Percentiles rank a stretch among this genome's conserved stretches.
Evolutionary conservation across 2,113 vertebrate species (phyloP).

Genomic region (Cottus gobio): DNA sequence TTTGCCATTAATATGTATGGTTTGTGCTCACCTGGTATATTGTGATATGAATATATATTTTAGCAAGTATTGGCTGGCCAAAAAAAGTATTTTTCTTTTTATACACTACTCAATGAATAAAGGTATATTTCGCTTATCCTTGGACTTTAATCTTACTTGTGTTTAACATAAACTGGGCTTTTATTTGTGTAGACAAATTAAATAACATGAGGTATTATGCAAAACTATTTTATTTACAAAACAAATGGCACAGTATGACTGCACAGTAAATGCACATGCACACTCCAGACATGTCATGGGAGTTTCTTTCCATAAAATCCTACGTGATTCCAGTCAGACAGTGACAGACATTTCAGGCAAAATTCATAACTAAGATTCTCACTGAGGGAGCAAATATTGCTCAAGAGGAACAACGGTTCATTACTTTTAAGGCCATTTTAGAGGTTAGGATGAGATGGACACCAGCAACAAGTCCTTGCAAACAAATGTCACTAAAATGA

Average conservation of each 20-base stretch:
- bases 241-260: slow-evolving; percentile 93
- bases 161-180: not conserved
- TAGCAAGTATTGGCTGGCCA: not conserved
- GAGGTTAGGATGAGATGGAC: slow-evolving; percentile 77
- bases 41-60: not conserved
- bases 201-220: slow-evolving; percentile 84
- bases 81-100: not conserved
- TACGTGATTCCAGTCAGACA: slow-evolving; percentile 84
- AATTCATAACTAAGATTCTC: slow-evolving; percentile 86
- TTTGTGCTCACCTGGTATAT: not conserved
- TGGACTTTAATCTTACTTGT: not conserved
- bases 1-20: not conserved
- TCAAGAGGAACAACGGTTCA: slow-evolving; percentile 88
- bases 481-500: slow-evolving; percentile 85
- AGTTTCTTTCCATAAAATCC: slow-evolving; percentile 85
- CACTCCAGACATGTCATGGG: slow-evolving; percentile 86
- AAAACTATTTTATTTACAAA: slow-evolving; percentile 99
- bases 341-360: slow-evolving; percentile 84
- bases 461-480: slow-evolving; percentile 84
- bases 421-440: slow-evolving; percentile 93
- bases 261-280: slow-evolving; percentile 92
- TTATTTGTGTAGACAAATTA: not conserved
- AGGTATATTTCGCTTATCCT: not conserved
- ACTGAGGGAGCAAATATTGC: slow-evolving; percentile 93
- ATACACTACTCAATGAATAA: not conserved